Conservation (phyloP, 2,888 invertebrate genomes). For the Drosophila paranaensis region DNA sequence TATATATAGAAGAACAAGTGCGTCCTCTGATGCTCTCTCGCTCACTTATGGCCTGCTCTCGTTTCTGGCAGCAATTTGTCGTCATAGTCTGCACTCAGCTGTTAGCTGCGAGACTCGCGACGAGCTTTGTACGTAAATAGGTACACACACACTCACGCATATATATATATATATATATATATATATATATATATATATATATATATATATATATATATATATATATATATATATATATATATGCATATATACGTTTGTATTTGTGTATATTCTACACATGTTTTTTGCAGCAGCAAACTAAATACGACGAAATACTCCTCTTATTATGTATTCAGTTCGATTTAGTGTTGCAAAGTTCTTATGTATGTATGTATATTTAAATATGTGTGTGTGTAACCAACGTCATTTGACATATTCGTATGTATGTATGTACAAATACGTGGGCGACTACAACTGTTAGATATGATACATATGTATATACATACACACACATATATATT, state of each 20-base stretch:
- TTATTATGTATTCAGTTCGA: conserved; percentile 39
- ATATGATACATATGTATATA: conserved; percentile 3
- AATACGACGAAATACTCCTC: background rate
- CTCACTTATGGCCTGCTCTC: conserved; percentile 42
- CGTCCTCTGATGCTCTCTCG: conserved; percentile 37
- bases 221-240: background rate
- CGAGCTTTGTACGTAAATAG: conserved; percentile 28
- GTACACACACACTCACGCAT: background rate
- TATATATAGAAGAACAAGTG: conserved; percentile 39
- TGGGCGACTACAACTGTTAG: conserved; percentile 7
- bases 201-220: too few relatives aligned
- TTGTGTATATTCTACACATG: conserved; percentile 3
- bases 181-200: too few relatives aligned
- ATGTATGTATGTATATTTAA: background rate
- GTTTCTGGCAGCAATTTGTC: conserved; percentile 47
- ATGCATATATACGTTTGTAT: too few relatives aligned
- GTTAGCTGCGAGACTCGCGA: conserved; percentile 33
- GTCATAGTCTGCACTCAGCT: conserved; percentile 55
- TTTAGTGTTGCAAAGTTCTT: conserved; percentile 19
- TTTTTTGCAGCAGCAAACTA: conserved; percentile 13
- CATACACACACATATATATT: background rate
- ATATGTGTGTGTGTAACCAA: conserved; percentile 1
- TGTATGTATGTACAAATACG: background rate
- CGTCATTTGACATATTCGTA: conserved; percentile 9
- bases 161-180: background rate